These are phyloP conservation scores for Chionodraco myersi DNA, from an alignment of 2,113 vertebrate genomes.

Conservation along the genomic window DNA sequence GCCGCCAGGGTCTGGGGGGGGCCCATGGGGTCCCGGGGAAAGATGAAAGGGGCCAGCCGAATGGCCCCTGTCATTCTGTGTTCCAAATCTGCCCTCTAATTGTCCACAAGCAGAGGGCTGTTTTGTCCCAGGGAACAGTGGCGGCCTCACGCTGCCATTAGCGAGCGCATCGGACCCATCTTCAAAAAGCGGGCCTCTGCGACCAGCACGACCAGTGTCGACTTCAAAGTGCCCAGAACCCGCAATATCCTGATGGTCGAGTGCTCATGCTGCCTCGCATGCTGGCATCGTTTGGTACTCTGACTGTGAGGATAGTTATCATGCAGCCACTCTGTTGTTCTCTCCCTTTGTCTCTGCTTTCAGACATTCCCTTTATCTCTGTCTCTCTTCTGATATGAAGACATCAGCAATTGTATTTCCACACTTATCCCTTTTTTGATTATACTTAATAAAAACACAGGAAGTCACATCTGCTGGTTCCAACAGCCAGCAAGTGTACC, in stretches of 20 bases:
- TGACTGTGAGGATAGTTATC: slow-evolving; percentile 46
- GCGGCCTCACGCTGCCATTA: slow-evolving; percentile 83
- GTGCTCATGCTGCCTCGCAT: slow-evolving; percentile 64
- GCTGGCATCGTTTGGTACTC: slow-evolving; percentile 60
- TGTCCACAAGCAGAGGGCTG: slow-evolving; percentile 82
- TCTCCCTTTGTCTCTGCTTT: not conserved
- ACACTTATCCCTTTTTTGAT: not conserved
- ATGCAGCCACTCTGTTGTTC: not conserved
- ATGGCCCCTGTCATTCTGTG: slow-evolving; percentile 80
- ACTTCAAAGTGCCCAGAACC: slow-evolving; percentile 76
- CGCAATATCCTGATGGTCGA: slow-evolving; percentile 74
- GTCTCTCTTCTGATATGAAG: slow-evolving; percentile 1
- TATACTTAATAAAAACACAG: not conserved
- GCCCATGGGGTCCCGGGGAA: slow-evolving; percentile 56
- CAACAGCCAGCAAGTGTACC: slow-evolving; percentile 13
- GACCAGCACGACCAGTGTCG: slow-evolving; percentile 73
- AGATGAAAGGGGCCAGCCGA: slow-evolving; percentile 78
- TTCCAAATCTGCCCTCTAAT: slow-evolving; percentile 85
- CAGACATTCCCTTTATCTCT: slow-evolving; percentile 9
- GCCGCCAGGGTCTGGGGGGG: slow-evolving; percentile 59
- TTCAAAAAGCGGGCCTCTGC: slow-evolving; percentile 80
- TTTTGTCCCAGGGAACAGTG: slow-evolving; percentile 81
- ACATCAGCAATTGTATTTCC: not conserved
- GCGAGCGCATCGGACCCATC: slow-evolving; percentile 77
- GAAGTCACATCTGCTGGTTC: slow-evolving; percentile 6